Evolutionary conservation across 1,140 invertebrate species (phyloP).

Genomic region (Cherax quadricarinatus): DNA sequence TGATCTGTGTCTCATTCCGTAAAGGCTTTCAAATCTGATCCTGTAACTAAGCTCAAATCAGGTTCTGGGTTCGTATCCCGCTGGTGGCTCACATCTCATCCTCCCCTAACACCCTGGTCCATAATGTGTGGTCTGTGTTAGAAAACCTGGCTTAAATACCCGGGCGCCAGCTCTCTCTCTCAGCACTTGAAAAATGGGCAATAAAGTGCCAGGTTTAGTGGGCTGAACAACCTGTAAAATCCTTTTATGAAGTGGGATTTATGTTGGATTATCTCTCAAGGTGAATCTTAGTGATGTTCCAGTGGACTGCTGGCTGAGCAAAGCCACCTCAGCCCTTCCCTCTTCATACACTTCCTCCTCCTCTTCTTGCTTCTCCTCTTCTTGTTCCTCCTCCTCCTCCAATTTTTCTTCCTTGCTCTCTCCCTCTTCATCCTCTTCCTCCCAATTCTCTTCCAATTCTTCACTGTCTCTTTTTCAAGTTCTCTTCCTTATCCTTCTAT

Average conservation of each 20-base stretch:
- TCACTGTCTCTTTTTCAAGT: background rate
- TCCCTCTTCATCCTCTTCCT: background rate
- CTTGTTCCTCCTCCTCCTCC: no score
- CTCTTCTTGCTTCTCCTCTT: no score
- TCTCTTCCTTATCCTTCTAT: background rate
- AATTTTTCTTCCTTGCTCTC: no score
- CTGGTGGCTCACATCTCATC: no score
- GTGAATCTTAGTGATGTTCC: background rate
- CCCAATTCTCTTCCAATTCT: background rate
- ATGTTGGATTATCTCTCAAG: background rate
- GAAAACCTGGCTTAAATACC: background rate
- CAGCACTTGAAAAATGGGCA: background rate
- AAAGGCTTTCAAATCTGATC: no score
- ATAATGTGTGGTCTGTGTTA: background rate
- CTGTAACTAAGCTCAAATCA: no score
- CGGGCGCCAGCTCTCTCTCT: background rate
- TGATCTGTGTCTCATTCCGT: no score
- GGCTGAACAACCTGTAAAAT: conserved; percentile 14
- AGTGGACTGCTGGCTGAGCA: background rate
- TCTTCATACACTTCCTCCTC: no score
- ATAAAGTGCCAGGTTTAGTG: conserved; percentile 1
- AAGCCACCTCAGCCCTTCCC: no score
- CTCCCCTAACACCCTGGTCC: no score
- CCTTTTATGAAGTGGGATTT: conserved; percentile 14
- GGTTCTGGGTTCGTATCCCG: no score